Conservation (phyloP, 2,797 vertebrate genomes). For the Meriones psammophilus region DNA sequence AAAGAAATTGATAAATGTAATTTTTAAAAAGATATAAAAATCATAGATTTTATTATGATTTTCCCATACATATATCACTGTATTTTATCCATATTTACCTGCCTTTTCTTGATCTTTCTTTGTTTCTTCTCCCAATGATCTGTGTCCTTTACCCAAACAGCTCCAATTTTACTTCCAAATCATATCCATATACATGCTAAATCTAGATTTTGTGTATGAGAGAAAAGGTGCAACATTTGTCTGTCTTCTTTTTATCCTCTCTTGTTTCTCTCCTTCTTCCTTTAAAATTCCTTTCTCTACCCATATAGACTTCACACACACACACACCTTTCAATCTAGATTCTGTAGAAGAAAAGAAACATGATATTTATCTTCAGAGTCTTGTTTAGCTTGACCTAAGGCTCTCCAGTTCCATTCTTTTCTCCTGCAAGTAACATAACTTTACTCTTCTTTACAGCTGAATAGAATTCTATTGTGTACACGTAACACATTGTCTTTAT, state of each 20-base stretch:
- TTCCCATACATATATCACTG: neutral
- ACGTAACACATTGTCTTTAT: no score
- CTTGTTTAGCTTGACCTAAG: neutral
- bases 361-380: neutral
- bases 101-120: neutral
- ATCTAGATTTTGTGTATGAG: neutral
- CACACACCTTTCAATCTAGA: neutral
- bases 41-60: neutral
- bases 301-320: neutral
- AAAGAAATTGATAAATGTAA: neutral
- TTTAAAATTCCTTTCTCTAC: neutral
- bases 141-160: neutral
- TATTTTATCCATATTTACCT: neutral
- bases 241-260: neutral
- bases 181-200: neutral
- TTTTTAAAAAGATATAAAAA: neutral
- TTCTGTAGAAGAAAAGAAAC: neutral
- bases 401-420: neutral
- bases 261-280: neutral
- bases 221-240: neutral
- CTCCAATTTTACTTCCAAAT: no score
- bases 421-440: neutral
- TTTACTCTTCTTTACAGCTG: no score
- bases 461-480: no score
- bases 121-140: neutral